Evolutionary conservation across 2,888 invertebrate genomes (phyloP), one percentile per base, ranked within the genome.

Genomic region (Chloroclystis v-ata): DNA sequence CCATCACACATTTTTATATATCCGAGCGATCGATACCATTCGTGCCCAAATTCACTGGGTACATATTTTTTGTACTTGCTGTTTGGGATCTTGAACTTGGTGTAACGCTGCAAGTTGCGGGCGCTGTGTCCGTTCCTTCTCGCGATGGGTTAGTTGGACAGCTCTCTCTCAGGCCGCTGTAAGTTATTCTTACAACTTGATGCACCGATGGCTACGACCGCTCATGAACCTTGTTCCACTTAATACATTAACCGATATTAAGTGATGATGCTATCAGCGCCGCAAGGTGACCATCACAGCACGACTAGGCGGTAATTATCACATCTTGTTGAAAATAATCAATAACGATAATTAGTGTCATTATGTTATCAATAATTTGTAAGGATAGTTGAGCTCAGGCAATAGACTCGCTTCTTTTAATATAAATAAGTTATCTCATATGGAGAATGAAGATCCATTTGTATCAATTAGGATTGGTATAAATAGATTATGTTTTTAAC

Each of bases 161-260:
- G 16, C 32, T 16, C 13, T 33, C n/a, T n/a, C 9, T 33, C 35
- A 10, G 51, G 61, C 58, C 59, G 45, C 54, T 65, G 68, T 67
- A 68, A 33, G 72, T 72, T 71, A 74, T 66, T 68, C 59, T 56
- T 67, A 69, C 74, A 67, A 73, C 76, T 76, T 74, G 74, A 75
- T 78, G 75, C 74, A 74, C 69, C 65, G 61, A 63, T 72, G 72
- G 63, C 63, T 75, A 69, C 75, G 73, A 73, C 78, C 78, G 78
- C 69, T 76, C 74, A 75, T 81, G 82, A 84, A 84, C 86, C 85
- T 87, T 81, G 85, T 81, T 79, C 86, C 67, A 86, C 78, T 82
- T 84, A 46, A 42, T 43, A 76, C 69, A 75, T 76, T 78, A 77
- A 64, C 69, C 70, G 71, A 73, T 69, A 73, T 75, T 72, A 72